phyloP scores from a whole-genome alignment of 2,888 invertebrate species.

The Metacarcinus magister region DNA sequence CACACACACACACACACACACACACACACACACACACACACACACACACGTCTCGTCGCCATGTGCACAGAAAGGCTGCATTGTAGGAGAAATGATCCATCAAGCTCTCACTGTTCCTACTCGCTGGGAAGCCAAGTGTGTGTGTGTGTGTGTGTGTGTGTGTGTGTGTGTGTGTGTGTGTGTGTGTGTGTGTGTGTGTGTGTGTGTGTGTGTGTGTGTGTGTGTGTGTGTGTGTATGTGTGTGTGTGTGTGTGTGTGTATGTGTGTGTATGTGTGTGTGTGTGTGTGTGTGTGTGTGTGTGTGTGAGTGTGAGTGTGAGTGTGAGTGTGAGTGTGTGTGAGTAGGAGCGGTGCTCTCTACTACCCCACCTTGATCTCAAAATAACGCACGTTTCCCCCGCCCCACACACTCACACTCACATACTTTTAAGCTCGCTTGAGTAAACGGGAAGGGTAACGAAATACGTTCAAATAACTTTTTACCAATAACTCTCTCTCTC shows the following conservation, averaged over 20 bases:
- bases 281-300: neutral
- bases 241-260: slow-evolving; percentile 42
- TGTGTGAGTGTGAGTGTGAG: neutral
- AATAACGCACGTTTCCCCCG: neutral
- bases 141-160: neutral
- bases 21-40: slow-evolving; percentile 55
- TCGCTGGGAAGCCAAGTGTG: neutral
- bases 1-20: slow-evolving; percentile 51
- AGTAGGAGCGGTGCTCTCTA: neutral
- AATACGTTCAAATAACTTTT: neutral
- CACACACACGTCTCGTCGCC: neutral
- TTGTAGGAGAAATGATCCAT: neutral
- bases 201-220: too few species aligned
- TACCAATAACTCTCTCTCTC: neutral
- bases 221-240: neutral
- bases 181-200: slow-evolving; percentile 46
- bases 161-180: slow-evolving; percentile 52
- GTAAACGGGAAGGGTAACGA: slow-evolving; percentile 26
- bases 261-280: neutral
- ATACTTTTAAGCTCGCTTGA: slow-evolving; percentile 11
- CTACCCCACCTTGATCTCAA: neutral
- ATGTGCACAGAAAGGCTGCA: too few species aligned
- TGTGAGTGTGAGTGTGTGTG: neutral
- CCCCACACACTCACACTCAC: neutral
- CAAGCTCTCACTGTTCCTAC: neutral